These are phyloP conservation scores for Scaptomyza hsui DNA, from an alignment of 1,140 invertebrate species.

Conservation along the genomic window DNA sequence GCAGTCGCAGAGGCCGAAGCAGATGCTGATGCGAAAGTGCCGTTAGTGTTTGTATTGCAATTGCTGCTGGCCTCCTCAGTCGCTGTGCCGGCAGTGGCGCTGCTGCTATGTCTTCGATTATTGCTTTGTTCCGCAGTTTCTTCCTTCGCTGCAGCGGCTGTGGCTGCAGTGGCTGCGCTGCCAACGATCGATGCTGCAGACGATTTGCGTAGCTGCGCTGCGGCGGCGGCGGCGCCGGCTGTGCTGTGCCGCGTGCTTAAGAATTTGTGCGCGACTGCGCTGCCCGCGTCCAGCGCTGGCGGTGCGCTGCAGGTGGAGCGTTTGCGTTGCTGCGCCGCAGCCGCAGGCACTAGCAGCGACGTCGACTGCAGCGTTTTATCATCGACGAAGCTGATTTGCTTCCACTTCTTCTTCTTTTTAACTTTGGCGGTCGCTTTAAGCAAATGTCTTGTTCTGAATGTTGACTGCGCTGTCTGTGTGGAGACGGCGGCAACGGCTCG, in stretches of 20 bases:
- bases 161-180: slow-evolving; percentile 46
- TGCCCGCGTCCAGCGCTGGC: slow-evolving; percentile 45
- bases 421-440: slow-evolving; percentile 77
- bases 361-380: slow-evolving; percentile 56
- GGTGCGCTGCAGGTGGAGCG: slow-evolving; percentile 72
- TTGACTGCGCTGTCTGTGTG: slow-evolving; percentile 42
- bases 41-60: slow-evolving; percentile 20
- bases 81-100: slow-evolving; percentile 41
- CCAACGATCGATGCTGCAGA: slow-evolving; percentile 73
- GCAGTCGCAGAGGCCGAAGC: slow-evolving; percentile 27
- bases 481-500: slow-evolving; percentile 39
- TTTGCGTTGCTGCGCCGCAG: slow-evolving; percentile 48
- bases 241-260: slow-evolving; percentile 41
- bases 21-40: slow-evolving; percentile 27
- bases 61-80: slow-evolving; percentile 36
- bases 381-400: slow-evolving; percentile 72
- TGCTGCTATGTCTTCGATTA: slow-evolving; percentile 41
- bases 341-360: slow-evolving; percentile 40
- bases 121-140: slow-evolving; percentile 16
- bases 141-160: slow-evolving; percentile 26
- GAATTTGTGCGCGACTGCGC: slow-evolving; percentile 39
- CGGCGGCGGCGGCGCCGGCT: slow-evolving; percentile 12
- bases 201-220: slow-evolving; percentile 60
- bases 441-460: slow-evolving; percentile 61
- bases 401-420: slow-evolving; percentile 80